Evolutionary conservation across 2,113 vertebrate genomes (phyloP), one percentile per base, ranked within the genome.

Genomic region (Cyprinodon tularosa): DNA sequence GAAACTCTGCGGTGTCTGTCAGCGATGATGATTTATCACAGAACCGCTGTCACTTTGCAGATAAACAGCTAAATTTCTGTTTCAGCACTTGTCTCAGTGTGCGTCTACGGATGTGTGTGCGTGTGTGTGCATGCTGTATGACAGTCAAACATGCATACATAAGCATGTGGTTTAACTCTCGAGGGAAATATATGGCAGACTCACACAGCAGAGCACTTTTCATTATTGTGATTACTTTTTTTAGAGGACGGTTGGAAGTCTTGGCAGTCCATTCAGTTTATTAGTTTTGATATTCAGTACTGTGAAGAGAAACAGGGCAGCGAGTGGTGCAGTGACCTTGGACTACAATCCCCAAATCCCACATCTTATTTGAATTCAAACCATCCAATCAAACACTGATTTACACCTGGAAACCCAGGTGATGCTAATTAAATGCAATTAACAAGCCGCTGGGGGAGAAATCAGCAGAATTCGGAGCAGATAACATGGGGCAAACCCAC

Each of bases 11-110:
- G 72, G 90, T 87, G 79, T 84, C 65, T 82, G 85, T 87, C 87
- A 76, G 68, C 72, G 76, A 36, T 3, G 2, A 72, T 86, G 86
- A 91, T 89, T 86, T 80, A 90, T 89, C 85, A 63, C 77, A 79
- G 66, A 82, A 39, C 71, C 78, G n/a, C 67, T 4, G 45, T 53
- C 61, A 62, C 66, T 69, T 64, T 78, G 80, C 82, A 91, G 76
- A 83, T 73, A 89, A 88, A 89, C 50, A 59, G 74, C 60, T 36
- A 77, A 78, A 89, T 83, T 78, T 77, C 79, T 76, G 88, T 82
- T 82, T 86, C 83, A 86, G 90, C 83, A 78, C 76, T 86, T 82
- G 77, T 79, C 67, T 71, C 44, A 20, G 64, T 37, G 69, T 29
- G 17, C 53, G 66, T 53, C 29, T 29, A 29, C 29, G 29, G 29